Conservation (phyloP, 2,113 vertebrate genomes). For the Cephalopterus ornatus region DNA sequence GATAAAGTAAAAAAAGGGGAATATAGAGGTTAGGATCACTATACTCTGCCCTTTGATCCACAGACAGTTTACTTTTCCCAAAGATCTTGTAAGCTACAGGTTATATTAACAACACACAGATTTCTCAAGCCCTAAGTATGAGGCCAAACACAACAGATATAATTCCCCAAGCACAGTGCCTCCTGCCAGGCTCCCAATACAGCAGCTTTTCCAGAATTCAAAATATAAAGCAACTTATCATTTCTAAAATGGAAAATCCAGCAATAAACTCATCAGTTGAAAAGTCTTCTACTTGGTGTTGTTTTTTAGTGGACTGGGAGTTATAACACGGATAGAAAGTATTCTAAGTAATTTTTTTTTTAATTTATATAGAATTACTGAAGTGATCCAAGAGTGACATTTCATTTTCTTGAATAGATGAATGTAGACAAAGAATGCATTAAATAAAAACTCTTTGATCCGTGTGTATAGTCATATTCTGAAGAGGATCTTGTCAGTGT, state of each 20-base stretch:
- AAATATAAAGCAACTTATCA: not conserved
- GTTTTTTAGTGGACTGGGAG: not conserved
- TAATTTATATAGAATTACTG: not conserved
- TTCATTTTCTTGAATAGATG: not conserved
- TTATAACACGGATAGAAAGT: not conserved
- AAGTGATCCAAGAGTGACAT: not conserved
- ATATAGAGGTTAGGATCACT: not conserved
- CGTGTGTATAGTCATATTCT: rapidly evolving
- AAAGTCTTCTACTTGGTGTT: not conserved
- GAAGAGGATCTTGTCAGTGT: not conserved
- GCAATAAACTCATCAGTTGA: not conserved
- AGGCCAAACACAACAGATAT: not conserved
- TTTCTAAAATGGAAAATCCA: not conserved
- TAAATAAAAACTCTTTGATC: not conserved
- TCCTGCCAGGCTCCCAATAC: not conserved
- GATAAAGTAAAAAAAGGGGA: not conserved
- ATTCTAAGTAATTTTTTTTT: not conserved
- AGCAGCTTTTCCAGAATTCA: not conserved
- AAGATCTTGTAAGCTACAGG: not conserved
- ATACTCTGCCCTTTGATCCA: not conserved
- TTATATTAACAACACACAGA: not conserved
- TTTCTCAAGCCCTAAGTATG: not conserved
- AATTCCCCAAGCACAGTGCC: not conserved
- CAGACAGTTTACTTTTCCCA: not conserved
- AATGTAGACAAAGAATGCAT: not conserved